Percentiles rank a stretch among this genome's conserved stretches.
These are phyloP conservation scores for Lordiphosa mommai DNA, from an alignment of 1,140 invertebrate genomes.

Conservation along the genomic window DNA sequence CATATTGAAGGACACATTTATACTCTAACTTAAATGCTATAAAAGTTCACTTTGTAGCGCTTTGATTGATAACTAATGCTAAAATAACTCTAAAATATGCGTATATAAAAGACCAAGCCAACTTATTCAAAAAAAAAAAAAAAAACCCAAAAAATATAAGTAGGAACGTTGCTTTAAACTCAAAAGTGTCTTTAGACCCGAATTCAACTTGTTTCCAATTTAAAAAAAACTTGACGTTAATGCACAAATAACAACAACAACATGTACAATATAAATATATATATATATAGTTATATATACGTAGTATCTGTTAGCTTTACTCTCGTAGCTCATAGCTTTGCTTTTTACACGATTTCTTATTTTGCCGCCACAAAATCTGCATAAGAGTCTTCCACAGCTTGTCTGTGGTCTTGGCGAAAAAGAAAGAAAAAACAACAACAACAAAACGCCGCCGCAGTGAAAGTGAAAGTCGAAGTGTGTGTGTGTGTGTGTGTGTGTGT, in stretches of 20 bases:
- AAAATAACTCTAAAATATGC: slow-evolving; percentile 1
- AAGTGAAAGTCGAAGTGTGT: slow-evolving; percentile 67
- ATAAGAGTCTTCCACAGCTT: slow-evolving; percentile 43
- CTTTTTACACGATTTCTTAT: slow-evolving; percentile 58
- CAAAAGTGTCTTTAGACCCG: slow-evolving; percentile 7
- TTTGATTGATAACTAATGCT: slow-evolving; percentile 14
- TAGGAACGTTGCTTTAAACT: slow-evolving; percentile 58
- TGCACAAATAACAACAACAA: slow-evolving; percentile 67
- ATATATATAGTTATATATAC: slow-evolving; percentile 8
- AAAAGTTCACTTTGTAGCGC: slow-evolving; percentile 71
- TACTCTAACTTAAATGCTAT: slow-evolving; percentile 35
- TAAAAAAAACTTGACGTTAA: slow-evolving; percentile 37
- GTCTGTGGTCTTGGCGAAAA: slow-evolving; percentile 64
- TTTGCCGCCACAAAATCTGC: slow-evolving; percentile 65
- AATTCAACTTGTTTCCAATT: background rate
- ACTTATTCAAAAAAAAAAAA: slow-evolving; percentile 15
- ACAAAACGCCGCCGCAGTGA: slow-evolving; percentile 51
- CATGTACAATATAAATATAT: slow-evolving; percentile 20
- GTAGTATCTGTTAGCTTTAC: background rate
- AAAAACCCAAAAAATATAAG: slow-evolving; percentile 32
- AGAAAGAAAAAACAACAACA: slow-evolving; percentile 48
- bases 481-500: slow-evolving; percentile 23
- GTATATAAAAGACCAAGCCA: slow-evolving; percentile 27
- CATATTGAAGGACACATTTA: slow-evolving; percentile 2
- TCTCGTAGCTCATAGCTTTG: slow-evolving; percentile 7